Conservation (phyloP, 2,888 invertebrate genomes). For the Drosophila quasianomalipes region DNA sequence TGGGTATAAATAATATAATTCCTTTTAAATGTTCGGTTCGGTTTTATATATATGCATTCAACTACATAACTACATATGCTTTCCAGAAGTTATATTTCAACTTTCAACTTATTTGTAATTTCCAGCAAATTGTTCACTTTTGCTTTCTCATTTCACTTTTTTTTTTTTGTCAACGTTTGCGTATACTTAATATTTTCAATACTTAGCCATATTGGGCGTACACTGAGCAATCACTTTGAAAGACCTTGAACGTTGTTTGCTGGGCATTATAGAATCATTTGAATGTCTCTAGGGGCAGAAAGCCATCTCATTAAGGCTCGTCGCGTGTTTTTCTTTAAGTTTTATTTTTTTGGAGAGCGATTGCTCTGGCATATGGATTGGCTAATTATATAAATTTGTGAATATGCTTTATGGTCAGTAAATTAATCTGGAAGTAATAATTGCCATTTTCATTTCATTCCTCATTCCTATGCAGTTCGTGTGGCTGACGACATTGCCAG, state of each 20-base stretch:
- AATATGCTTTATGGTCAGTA: conserved; percentile 29
- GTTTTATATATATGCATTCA: not conserved
- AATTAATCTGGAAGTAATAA: conserved; percentile 41
- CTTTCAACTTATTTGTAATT: not conserved
- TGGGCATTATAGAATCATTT: conserved; percentile 44
- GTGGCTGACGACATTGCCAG: conserved; percentile 42
- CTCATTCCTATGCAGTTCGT: conserved; percentile 49
- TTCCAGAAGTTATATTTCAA: not conserved
- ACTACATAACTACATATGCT: not conserved
- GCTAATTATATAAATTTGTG: conserved; percentile 57
- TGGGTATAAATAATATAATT: not conserved
- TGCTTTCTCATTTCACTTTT: not conserved
- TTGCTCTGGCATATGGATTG: conserved; percentile 52
- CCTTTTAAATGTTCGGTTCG: not conserved
- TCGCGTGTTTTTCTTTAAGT: conserved; percentile 20
- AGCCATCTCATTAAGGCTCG: conserved; percentile 53
- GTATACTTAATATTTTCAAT: not conserved
- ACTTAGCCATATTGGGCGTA: not conserved
- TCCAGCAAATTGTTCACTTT: not conserved
- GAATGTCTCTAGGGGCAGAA: conserved; percentile 9
- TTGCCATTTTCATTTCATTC: conserved; percentile 9
- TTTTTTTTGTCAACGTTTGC: not conserved
- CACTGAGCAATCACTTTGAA: conserved; percentile 23
- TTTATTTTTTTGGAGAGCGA: conserved; percentile 3
- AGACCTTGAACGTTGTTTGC: conserved; percentile 45